phyloP scores from a whole-genome alignment of 2,888 invertebrate species.

The Ommatoiulus sabulosus region DNA sequence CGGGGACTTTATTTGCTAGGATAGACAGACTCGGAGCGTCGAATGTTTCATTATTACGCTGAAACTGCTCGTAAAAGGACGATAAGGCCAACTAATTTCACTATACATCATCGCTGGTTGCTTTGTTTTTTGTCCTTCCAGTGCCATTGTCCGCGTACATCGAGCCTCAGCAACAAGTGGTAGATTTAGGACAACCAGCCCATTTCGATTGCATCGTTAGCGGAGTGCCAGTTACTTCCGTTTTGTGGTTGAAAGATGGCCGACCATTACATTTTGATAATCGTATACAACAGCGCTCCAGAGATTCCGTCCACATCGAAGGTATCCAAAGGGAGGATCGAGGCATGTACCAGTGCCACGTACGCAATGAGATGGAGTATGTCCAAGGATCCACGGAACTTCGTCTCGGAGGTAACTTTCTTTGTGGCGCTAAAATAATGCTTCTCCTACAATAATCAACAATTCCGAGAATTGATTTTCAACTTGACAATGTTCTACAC shows the following conservation, averaged over 20 bases:
- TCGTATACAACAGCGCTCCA: constrained; percentile 57
- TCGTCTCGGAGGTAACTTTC: constrained; percentile 69
- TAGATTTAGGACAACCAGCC: constrained; percentile 70
- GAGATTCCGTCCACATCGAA: constrained; percentile 64
- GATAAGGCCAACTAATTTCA: not conserved
- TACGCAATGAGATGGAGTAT: constrained; percentile 64
- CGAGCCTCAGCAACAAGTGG: constrained; percentile 57
- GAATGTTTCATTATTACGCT: too few relatives aligned
- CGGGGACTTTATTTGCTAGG: not conserved
- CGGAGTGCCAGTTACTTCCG: constrained; percentile 61
- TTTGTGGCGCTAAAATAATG: too few relatives aligned
- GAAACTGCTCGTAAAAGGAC: not conserved
- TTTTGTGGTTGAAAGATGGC: constrained; percentile 62
- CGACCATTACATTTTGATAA: constrained; percentile 59
- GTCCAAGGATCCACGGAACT: constrained; percentile 82
- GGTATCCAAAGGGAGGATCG: constrained; percentile 67
- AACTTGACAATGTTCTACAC: too few relatives aligned
- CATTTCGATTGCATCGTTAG: constrained; percentile 62
- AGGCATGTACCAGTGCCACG: constrained; percentile 67
- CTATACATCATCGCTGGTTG: not conserved
- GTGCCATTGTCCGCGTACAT: constrained; percentile 58
- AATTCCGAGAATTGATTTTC: too few relatives aligned
- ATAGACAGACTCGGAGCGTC: not conserved
- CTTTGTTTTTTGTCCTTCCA: constrained; percentile 18
- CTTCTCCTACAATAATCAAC: too few relatives aligned